Conservation (phyloP, 2,888 invertebrate genomes). For the Synanthedon vespiformis region DNA sequence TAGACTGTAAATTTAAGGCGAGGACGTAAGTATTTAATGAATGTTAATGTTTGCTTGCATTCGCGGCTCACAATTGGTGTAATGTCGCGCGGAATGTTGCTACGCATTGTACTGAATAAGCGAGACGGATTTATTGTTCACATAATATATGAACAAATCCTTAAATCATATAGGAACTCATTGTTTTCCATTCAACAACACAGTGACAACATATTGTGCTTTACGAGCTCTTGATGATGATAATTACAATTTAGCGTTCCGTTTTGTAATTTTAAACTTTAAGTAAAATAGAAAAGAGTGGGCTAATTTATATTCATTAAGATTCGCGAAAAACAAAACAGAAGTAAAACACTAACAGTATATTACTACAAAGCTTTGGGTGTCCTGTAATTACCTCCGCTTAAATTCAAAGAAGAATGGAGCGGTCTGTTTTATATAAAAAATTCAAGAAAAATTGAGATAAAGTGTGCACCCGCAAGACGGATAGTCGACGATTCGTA, state of each 20-base stretch:
- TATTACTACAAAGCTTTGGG: not conserved
- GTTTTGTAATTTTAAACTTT: no score
- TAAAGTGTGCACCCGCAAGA: slow-evolving; percentile 34
- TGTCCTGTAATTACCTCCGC: not conserved
- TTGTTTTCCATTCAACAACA: no score
- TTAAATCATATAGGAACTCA: not conserved
- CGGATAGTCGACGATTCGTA: slow-evolving; percentile 50
- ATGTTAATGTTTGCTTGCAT: slow-evolving; percentile 59
- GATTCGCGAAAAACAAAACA: not conserved
- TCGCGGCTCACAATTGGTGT: slow-evolving; percentile 42
- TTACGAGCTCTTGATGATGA: no score
- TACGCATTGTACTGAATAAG: not conserved
- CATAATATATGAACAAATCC: not conserved
- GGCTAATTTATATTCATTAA: not conserved
- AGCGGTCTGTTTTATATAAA: slow-evolving; percentile 18
- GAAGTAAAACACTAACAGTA: not conserved
- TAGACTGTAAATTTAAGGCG: slow-evolving; percentile 55
- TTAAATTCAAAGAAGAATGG: slow-evolving; percentile 5
- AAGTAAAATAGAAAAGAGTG: not conserved
- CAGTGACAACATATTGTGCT: no score
- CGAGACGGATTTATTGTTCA: not conserved
- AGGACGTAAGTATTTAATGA: slow-evolving; percentile 60
- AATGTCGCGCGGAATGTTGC: slow-evolving; percentile 19
- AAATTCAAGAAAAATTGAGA: slow-evolving; percentile 39
- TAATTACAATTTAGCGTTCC: no score